These are phyloP conservation scores for Lamprotornis superbus DNA, from an alignment of 2,113 vertebrate genomes.

Conservation along the genomic window DNA sequence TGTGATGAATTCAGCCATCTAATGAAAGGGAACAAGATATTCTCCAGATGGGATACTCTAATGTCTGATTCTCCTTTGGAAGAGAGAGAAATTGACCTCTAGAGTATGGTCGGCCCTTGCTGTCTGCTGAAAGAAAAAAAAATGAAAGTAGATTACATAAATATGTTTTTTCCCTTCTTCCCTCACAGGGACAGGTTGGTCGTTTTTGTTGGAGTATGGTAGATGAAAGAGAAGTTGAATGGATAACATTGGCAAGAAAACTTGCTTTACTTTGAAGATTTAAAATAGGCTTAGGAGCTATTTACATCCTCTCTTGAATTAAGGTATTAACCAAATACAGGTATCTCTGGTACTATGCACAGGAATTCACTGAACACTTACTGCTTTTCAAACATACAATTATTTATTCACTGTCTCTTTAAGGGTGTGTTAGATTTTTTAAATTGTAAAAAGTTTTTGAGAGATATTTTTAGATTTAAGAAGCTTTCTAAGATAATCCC, in stretches of 20 bases:
- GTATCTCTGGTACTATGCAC: neutral
- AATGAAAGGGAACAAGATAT: neutral
- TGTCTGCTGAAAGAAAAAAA: neutral
- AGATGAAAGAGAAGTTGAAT: neutral
- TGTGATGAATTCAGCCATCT: neutral
- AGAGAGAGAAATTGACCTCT: neutral
- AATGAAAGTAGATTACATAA: neutral
- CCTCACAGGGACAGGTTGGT: fast-evolving
- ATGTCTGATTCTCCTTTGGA: neutral
- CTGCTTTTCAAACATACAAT: neutral
- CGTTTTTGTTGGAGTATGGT: neutral
- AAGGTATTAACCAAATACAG: neutral
- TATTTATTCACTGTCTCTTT: neutral
- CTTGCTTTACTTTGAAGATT: neutral
- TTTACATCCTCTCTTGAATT: neutral
- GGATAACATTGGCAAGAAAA: neutral
- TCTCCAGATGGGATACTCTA: neutral
- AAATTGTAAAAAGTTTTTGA: neutral
- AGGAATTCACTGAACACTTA: neutral
- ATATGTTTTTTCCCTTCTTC: neutral
- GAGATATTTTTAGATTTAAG: neutral
- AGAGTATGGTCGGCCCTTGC: neutral
- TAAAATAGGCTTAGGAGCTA: neutral
- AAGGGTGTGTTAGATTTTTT: neutral
- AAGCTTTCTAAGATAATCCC: neutral